Evolutionary conservation across 2,797 vertebrate species (phyloP), one percentile per base, ranked within the genome.

Genomic region (Glyptemys insculpta): DNA sequence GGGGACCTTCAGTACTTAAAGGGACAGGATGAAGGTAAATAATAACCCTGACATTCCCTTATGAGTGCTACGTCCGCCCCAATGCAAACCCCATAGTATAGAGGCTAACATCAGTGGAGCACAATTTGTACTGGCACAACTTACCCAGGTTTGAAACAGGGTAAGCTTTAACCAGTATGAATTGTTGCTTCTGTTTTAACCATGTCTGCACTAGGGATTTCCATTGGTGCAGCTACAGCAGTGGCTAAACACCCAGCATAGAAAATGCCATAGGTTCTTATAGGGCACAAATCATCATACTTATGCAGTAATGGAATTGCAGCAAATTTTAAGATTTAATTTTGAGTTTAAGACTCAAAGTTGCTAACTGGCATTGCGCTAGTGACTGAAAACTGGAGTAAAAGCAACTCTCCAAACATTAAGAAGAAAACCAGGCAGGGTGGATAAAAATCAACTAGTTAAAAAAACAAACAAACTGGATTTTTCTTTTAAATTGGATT

Each of bases 111-210:
- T 37, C 57, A 92, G 85, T 44, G 87, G 76, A 49, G 25, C 41
- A 49, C 5, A 78, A 72, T 72, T 23, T 72, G 44, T 49, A 49
- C 44, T 47, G 27, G 44, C 44, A 78, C 88, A 90, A 5, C 15
- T 76, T 83, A 16, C 34, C 14, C 81, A 25, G 34, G 31, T 91
- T 68, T 90, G 49, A 94, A 31, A 53, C 87, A 68, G 91, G 94
- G 84, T 41, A 87, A 92, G 81, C 93, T 86, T 95, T 91, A 93
- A 85, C 81, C 81, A 86, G 88, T 79, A 93, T 44, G 80, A 74
- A 90, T 88, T 86, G 89, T 92, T 82, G 65, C n/a, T 37, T 21
- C 10, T 23, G n/a, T 23, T n/a, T 37, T 23, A 72, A 68, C 10
- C n/a, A 79, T 2, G 37, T 37, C 37, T 84, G 57, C 2, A 1